Evolutionary conservation across 2,113 vertebrate genomes (phyloP).

Genomic region (Syngnathus typhle): DNA sequence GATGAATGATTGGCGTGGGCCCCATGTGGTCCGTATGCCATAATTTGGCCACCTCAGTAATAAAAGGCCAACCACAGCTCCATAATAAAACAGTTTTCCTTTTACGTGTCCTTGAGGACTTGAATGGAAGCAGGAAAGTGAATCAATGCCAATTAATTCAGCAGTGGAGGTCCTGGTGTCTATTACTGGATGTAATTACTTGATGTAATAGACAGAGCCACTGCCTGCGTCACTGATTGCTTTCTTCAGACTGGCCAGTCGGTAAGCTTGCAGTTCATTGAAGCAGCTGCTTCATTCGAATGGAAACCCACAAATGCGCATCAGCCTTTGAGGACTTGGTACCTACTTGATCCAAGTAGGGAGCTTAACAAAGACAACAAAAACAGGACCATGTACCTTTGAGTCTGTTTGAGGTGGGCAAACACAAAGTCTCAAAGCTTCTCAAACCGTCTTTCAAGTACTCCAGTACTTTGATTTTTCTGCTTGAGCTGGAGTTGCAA

Average conservation of each 20-base stretch:
- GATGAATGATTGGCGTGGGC: not conserved
- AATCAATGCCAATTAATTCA: constrained; percentile 62
- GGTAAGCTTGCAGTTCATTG: constrained; percentile 28
- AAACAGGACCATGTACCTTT: not conserved
- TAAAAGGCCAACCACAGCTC: not conserved
- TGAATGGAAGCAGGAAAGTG: constrained; percentile 6
- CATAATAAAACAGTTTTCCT: not conserved
- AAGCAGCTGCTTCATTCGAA: constrained; percentile 35
- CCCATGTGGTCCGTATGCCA: too few species aligned
- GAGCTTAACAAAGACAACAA: not conserved
- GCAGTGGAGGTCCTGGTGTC: constrained; percentile 45
- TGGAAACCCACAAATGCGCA: constrained; percentile 19
- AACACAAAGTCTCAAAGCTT: not conserved
- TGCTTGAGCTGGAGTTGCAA: constrained; percentile 16
- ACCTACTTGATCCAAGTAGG: not conserved
- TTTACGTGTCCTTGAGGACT: not conserved
- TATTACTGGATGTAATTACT: constrained; percentile 53
- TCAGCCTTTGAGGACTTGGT: constrained; percentile 9
- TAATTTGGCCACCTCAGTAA: not conserved
- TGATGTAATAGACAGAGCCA: constrained; percentile 28
- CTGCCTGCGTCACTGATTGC: constrained; percentile 46
- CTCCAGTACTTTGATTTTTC: not conserved
- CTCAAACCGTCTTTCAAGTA: not conserved
- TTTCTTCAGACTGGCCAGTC: constrained; percentile 42
- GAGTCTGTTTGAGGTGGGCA: not conserved